phyloP scores from a whole-genome alignment of 2,113 vertebrate genomes.

The Ursus arctos region DNA sequence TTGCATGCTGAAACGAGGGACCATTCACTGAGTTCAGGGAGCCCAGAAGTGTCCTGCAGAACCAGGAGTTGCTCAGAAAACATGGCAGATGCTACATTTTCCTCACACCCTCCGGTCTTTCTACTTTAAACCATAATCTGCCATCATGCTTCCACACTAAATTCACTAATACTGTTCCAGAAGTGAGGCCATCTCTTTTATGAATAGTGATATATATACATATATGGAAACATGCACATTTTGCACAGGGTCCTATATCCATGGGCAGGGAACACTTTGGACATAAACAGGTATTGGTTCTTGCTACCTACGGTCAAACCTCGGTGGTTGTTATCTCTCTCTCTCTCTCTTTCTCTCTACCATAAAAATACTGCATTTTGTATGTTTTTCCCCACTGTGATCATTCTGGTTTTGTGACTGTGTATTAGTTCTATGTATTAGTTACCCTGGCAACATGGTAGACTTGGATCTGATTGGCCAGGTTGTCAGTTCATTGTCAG shows the following conservation, averaged over 20 bases:
- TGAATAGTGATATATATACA: too few relatives aligned
- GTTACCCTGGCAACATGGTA: slow-evolving; percentile 82
- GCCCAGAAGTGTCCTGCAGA: background rate
- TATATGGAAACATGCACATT: background rate
- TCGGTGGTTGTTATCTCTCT: background rate
- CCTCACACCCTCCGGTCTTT: background rate
- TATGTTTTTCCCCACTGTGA: slow-evolving; percentile 77
- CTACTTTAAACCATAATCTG: background rate
- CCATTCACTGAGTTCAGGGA: accelerated
- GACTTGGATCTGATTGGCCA: slow-evolving; percentile 75
- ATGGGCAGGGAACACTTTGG: accelerated
- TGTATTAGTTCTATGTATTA: slow-evolving; percentile 80
- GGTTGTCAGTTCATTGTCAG: slow-evolving; percentile 70
- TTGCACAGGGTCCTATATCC: background rate
- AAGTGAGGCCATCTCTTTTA: background rate
- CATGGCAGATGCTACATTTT: background rate
- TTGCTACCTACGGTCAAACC: background rate
- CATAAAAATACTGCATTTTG: slow-evolving; percentile 68
- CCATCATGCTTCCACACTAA: background rate
- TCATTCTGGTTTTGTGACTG: slow-evolving; percentile 77
- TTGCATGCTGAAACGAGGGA: background rate
- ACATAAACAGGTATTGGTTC: background rate
- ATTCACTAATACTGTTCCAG: background rate
- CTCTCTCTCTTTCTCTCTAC: background rate
- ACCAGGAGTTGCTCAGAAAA: background rate